Evolutionary conservation across 2,113 vertebrate species (phyloP), one percentile per base, ranked within the genome.

Genomic region (Cathartes aura): DNA sequence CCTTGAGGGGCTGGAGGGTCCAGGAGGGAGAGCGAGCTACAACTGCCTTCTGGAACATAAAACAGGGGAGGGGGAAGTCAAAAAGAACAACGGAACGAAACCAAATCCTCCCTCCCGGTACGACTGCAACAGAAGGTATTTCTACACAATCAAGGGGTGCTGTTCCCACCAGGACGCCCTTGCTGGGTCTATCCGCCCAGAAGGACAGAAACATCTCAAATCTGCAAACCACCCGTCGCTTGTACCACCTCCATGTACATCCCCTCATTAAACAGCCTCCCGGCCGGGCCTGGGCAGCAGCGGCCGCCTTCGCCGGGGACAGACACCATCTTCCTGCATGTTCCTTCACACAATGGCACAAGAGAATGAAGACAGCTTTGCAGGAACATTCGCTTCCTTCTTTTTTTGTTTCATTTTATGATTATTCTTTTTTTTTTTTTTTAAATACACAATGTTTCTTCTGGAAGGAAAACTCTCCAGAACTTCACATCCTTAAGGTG

Each of bases 401-500:
- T 47, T 48, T 70, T 53, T 78, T 59, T 20, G 14, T 81, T 73
- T 63, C 48, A 0, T 58, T 95, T 90, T 66, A 47, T 0, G 32
- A 83, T 86, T 80, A 43, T 80, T 74, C 29, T 10, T 17, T 40
- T 87, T 91, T 63, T 70, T 55, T 36, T 52, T 72, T 66, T 68
- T 84, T 30, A 58, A 90, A 90, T 36, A 82, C 81, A 29, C 60
- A 71, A 30, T 17, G 11, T 76, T 94, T 97, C 89, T 97, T 82
- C 93, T 64, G 73, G 82, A 96, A 97, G 80, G 91, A 90, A 40
- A 90, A 90, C 56, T 94, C 96, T 43, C 85, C 88, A 89, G 97
- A 97, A 87, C 87, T 95, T 97, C 96, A 93, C 95, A 97, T 97
- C 98, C 96, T 98, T 98, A 98, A 98, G 98, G 98, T 98, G 48